A percentile compares a stretch with the other conserved stretches of the same genome.
Conservation (phyloP, 2,888 invertebrate genomes). For the Synanthedon formicaeformis region DNA sequence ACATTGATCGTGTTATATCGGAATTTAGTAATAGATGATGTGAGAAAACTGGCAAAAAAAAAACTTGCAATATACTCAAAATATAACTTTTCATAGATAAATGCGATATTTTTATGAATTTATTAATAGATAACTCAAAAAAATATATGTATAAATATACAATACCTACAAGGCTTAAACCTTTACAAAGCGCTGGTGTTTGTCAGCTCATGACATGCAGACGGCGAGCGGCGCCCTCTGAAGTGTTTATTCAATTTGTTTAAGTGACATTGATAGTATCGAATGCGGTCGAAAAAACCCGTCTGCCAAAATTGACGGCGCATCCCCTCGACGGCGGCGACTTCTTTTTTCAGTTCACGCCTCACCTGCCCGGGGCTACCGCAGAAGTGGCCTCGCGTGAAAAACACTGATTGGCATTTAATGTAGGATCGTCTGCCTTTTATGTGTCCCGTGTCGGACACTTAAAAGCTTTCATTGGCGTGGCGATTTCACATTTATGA, state of each 20-base stretch:
- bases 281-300: slow-evolving; percentile 59
- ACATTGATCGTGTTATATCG: too few relatives aligned
- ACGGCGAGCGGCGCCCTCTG: slow-evolving; percentile 38
- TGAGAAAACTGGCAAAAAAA: too few relatives aligned
- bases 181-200: neutral
- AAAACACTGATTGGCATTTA: slow-evolving; percentile 57
- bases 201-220: slow-evolving; percentile 9
- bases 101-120: too few relatives aligned
- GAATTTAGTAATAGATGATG: too few relatives aligned
- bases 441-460: slow-evolving; percentile 20
- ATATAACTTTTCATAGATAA: too few relatives aligned
- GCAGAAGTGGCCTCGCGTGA: slow-evolving; percentile 39
- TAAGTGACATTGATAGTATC: slow-evolving; percentile 68
- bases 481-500: neutral
- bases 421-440: slow-evolving; percentile 36
- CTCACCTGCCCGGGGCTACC: slow-evolving; percentile 45
- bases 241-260: slow-evolving; percentile 65
- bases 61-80: too few relatives aligned
- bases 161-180: neutral
- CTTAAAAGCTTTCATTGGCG: slow-evolving; percentile 9
- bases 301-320: slow-evolving; percentile 53
- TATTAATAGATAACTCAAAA: too few relatives aligned
- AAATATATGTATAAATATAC: too few relatives aligned
- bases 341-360: slow-evolving; percentile 55
- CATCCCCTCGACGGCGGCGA: slow-evolving; percentile 31